A percentile compares a stretch with the other conserved stretches of the same genome.
These are phyloP conservation scores for Dolomedes plantarius DNA, from an alignment of 2,888 invertebrate genomes.

Conservation along the genomic window DNA sequence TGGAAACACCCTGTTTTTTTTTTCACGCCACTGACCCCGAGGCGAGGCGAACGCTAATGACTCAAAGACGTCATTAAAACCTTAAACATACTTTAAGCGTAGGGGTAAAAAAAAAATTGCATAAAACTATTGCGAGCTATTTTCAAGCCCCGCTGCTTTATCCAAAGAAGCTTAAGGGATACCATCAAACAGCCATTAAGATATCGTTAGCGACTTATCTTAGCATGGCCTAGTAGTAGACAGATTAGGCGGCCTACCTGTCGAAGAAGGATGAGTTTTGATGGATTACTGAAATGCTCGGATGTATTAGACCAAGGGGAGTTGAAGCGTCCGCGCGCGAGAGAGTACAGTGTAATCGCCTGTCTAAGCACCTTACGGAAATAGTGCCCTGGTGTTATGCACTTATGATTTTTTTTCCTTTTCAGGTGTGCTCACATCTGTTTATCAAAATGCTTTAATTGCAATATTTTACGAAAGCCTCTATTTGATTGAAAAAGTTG, in stretches of 20 bases:
- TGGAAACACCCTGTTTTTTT: neutral
- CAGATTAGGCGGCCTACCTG: slow-evolving; percentile 44
- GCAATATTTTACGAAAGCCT: no score
- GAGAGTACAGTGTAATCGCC: neutral
- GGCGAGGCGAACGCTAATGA: slow-evolving; percentile 39
- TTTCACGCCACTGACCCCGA: slow-evolving; percentile 7
- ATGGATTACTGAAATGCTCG: neutral
- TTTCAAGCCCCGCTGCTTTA: slow-evolving; percentile 5
- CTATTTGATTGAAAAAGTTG: no score
- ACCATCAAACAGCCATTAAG: slow-evolving; percentile 69
- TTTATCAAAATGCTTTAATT: no score
- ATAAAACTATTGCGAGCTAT: slow-evolving; percentile 7
- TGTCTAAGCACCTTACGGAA: neutral
- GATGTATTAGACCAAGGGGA: neutral
- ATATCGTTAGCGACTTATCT: slow-evolving; percentile 58
- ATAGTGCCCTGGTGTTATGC: no score
- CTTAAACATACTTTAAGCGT: slow-evolving; percentile 53
- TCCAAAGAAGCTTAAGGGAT: slow-evolving; percentile 32
- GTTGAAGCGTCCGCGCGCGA: neutral
- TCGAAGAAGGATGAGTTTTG: slow-evolving; percentile 17
- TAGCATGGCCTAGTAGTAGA: slow-evolving; percentile 18
- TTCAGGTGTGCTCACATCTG: no score
- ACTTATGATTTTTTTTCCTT: neutral
- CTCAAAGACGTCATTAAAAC: slow-evolving; percentile 55
- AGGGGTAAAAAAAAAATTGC: neutral